phyloP scores from a whole-genome alignment of 1,140 invertebrate genomes.

The Lerema accius region DNA sequence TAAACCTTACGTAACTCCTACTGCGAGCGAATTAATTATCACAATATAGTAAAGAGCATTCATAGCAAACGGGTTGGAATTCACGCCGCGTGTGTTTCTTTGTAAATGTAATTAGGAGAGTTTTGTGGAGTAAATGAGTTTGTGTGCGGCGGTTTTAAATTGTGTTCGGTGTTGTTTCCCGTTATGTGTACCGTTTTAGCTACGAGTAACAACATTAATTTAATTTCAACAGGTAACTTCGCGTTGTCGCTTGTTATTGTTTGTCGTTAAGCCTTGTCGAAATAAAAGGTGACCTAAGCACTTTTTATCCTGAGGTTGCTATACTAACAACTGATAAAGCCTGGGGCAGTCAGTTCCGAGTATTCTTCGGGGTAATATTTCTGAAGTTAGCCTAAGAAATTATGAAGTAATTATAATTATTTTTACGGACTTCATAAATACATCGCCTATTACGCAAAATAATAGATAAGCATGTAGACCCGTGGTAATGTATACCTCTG shows the following conservation, averaged over 20 bases:
- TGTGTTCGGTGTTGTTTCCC: background rate
- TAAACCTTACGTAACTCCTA: too few species aligned
- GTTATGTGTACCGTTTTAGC: background rate
- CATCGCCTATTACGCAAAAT: too few species aligned
- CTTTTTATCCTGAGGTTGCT: too few species aligned
- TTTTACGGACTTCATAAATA: too few species aligned
- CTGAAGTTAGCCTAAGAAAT: too few species aligned
- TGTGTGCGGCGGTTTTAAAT: background rate
- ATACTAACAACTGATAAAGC: too few species aligned
- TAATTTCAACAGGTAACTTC: background rate
- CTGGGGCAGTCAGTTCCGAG: too few species aligned
- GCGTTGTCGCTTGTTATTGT: background rate
- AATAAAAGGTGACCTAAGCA: background rate
- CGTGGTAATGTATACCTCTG: too few species aligned
- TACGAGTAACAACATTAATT: background rate
- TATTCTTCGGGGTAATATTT: too few species aligned
- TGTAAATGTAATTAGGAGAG: constrained; percentile 18
- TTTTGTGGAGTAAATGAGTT: constrained; percentile 6
- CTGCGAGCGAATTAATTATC: too few species aligned
- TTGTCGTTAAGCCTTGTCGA: background rate
- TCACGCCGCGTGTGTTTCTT: constrained; percentile 3
- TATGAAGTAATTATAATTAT: too few species aligned
- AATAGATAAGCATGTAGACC: too few species aligned
- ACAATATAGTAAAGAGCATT: background rate
- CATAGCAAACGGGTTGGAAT: constrained; percentile 11